Base-by-base conservation (phyloP, 1,140 invertebrate species). In the Drosophila rhopaloa region DNA sequence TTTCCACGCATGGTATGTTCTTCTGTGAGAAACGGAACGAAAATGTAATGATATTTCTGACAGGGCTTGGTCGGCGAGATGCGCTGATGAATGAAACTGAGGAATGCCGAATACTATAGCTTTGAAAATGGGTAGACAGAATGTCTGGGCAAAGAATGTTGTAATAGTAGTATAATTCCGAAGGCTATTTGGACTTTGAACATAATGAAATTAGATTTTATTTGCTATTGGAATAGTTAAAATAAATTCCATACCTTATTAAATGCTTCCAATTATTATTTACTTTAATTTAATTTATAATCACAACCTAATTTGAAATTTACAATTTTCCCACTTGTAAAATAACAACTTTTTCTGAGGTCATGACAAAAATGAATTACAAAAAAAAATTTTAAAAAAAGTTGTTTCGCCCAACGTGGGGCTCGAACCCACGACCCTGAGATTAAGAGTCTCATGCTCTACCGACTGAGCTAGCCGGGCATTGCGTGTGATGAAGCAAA, bases 401-500 rank as follows among this genome's bases (percentile, higher is more conserved):
- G 91, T 70, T 4, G 29, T 41, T 86, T 50, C 95, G 95, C 96
- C 96, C 96, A 96, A 96, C 95, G 96, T 96, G 95, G 96, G 96
- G 95, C 96, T 96, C 96, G 96, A 96, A 96, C 96, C 96, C 95
- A 96, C 96, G 96, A 96, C 96, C 96, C 96, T 96, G 96, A 96
- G 96, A 96, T 96, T 97, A 97, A 96, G 95, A 96, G 96, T 96
- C 96, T 96, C 96, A 96, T 96, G 96, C 96, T 97, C 96, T 96
- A 96, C 96, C 96, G 96, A 97, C 95, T 96, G 95, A 96, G 95
- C 95, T 96, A 96, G 95, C 95, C 95, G 95, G 95, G 95, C 95
- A 59, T 5, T 47, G 19, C 38, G 76, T 85, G 51, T 75, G 76
- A 51, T 0, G 0, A 1, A 0, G 51, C 58, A 35, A 63, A 76